A percentile compares a stretch with the other conserved stretches of the same genome.
These are phyloP conservation scores for Odontothrips loti DNA, from an alignment of 2,888 invertebrate genomes.

Conservation along the genomic window DNA sequence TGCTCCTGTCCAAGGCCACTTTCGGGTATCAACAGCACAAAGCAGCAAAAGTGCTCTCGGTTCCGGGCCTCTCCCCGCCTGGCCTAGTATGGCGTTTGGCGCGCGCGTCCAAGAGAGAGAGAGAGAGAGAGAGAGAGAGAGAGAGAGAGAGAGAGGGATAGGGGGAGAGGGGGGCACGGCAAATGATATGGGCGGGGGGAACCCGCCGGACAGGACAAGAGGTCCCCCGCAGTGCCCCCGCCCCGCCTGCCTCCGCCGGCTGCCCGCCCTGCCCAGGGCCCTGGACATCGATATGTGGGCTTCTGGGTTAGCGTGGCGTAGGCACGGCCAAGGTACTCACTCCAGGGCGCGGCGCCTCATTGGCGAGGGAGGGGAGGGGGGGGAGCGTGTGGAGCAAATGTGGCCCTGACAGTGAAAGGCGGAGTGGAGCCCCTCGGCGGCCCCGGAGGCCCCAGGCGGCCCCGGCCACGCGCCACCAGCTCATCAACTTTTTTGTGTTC, in stretches of 20 bases:
- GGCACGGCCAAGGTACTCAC: constrained; percentile 56
- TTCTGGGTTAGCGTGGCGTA: constrained; percentile 49
- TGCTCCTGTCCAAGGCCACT: too few relatives aligned
- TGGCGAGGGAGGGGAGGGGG: constrained; percentile 43
- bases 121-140: constrained; percentile 9
- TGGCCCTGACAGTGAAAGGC: constrained; percentile 33
- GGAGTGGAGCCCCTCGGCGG: background rate
- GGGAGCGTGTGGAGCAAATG: constrained; percentile 46
- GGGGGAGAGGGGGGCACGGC: background rate
- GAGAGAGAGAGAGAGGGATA: constrained; percentile 3
- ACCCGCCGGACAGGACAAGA: background rate
- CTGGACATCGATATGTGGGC: constrained; percentile 36
- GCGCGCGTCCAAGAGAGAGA: background rate
- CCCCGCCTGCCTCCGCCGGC: constrained; percentile 41
- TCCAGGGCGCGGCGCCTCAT: constrained; percentile 45
- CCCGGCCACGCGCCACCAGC: too few relatives aligned
- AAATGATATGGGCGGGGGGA: background rate
- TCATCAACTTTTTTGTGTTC: constrained; percentile 30
- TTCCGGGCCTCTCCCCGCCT: too few relatives aligned
- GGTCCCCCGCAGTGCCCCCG: background rate
- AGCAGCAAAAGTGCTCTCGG: too few relatives aligned
- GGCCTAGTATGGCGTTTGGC: background rate
- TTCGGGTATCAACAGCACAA: too few relatives aligned
- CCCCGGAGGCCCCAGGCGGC: background rate
- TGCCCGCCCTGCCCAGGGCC: constrained; percentile 37